Percentiles rank a stretch among this genome's conserved stretches.
phyloP scores from a whole-genome alignment of 2,113 vertebrate species.

The Suricata suricatta region DNA sequence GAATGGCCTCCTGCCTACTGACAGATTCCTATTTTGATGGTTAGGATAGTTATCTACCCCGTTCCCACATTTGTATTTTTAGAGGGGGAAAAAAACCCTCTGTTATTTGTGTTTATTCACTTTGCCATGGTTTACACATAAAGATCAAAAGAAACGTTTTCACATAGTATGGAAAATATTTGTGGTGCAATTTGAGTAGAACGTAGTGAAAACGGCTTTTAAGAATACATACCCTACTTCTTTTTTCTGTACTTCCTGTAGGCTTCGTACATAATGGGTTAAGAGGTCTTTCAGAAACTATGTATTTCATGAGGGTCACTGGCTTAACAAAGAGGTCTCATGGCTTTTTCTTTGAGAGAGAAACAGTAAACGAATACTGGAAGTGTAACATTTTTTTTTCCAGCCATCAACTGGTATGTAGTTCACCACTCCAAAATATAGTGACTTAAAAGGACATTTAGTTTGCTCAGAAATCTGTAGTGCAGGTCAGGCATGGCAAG shows the following conservation, averaged over 20 bases:
- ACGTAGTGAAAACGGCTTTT: background rate
- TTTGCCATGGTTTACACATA: background rate
- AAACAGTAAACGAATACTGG: background rate
- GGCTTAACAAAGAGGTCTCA: background rate
- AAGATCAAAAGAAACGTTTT: background rate
- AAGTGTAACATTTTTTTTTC: background rate
- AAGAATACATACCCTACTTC: background rate
- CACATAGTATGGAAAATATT: background rate
- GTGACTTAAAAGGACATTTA: conserved; percentile 3
- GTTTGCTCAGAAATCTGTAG: background rate
- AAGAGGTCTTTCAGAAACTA: background rate
- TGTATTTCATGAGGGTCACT: background rate
- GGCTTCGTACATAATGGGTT: background rate
- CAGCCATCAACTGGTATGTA: background rate
- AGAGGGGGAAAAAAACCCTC: background rate
- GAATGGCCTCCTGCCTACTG: background rate
- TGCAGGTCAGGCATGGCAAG: background rate
- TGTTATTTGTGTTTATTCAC: background rate
- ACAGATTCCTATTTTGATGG: background rate
- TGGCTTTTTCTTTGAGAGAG: background rate
- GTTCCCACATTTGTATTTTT: background rate
- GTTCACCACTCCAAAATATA: background rate
- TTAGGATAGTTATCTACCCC: background rate
- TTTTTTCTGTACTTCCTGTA: background rate
- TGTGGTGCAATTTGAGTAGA: background rate